Conservation (phyloP, 2,888 invertebrate species). For the Synergus gifuensis region DNA sequence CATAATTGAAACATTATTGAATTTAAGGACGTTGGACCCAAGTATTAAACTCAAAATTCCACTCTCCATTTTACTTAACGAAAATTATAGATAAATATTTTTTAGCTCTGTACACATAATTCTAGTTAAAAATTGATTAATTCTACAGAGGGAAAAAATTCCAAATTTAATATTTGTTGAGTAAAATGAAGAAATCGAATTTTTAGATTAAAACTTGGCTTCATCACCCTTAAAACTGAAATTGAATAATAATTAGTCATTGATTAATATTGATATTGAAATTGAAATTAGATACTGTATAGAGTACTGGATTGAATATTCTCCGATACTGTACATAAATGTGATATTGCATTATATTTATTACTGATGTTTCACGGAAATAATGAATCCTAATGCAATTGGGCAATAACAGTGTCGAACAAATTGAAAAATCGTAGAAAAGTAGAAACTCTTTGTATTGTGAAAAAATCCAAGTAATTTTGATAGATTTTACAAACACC, state of each 20-base stretch:
- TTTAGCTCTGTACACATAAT: no score
- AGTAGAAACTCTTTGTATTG: not conserved
- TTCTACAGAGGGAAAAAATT: no score
- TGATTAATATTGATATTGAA: not conserved
- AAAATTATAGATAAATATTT: no score
- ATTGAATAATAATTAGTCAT: not conserved
- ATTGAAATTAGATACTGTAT: not conserved
- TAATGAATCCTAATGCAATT: not conserved
- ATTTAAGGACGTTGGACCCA: no score
- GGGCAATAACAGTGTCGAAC: not conserved
- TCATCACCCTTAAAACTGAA: no score
- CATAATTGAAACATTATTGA: no score
- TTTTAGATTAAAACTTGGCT: no score
- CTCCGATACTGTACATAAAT: constrained; percentile 1
- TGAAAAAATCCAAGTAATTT: constrained; percentile 23
- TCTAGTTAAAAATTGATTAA: no score
- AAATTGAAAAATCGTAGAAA: not conserved
- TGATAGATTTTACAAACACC: constrained; percentile 28
- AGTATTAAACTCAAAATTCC: no score
- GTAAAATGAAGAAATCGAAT: no score
- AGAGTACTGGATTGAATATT: not conserved
- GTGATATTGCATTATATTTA: constrained; percentile 1
- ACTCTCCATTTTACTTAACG: no score
- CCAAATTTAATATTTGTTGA: no score
- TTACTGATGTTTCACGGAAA: not conserved